Evolutionary conservation across 2,113 vertebrate genomes (phyloP), one percentile per base, ranked within the genome.

Genomic region (Pithys albifrons): DNA sequence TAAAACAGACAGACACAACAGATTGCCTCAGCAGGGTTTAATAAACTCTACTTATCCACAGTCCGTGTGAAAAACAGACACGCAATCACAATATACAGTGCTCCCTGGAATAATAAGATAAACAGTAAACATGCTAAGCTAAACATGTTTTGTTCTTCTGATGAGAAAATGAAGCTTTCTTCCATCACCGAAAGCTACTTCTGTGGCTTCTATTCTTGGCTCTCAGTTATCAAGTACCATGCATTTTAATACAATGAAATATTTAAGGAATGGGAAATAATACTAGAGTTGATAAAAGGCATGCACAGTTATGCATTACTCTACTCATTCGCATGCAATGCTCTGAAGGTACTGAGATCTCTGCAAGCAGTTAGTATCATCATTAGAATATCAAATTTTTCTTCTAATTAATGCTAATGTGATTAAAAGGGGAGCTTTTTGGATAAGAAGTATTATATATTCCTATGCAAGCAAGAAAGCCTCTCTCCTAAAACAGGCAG

Each of bases 1-100:
- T 95, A 94, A 95, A 97, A 66, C 69, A 97, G 90, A 93, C 91
- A 91, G 95, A 86, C 78, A 91, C 85, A 97, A 93, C 91, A 97
- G 91, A 94, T 96, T 96, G 91, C 94, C 79, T 96, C 96, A 95
- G 77, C 67, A 81, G 85, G 90, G 46, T 95, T 96, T 96, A 97
- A 94, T 96, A 97, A 97, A 92, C 91, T 81, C 67, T 87, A 89
- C 35, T 97, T 97, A 95, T 71, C 65, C 85, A 61, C 79, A 86
- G 67, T 66, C 37, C 80, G 35, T 94, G 82, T 77, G 93, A 95
- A 97, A 96, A 98, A 83, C 64, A 95, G 85, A 58, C 89, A 39
- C 91, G 62, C 84, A 35, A 84, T 59, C 91, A 46, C 81, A 90
- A 48, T 23, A 65, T 92, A 41, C 71, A 88, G 81, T 76, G 92